Evolutionary conservation across 2,113 vertebrate genomes (phyloP), one percentile per base, ranked within the genome.

Genomic region (Lethenteron reissneri): DNA sequence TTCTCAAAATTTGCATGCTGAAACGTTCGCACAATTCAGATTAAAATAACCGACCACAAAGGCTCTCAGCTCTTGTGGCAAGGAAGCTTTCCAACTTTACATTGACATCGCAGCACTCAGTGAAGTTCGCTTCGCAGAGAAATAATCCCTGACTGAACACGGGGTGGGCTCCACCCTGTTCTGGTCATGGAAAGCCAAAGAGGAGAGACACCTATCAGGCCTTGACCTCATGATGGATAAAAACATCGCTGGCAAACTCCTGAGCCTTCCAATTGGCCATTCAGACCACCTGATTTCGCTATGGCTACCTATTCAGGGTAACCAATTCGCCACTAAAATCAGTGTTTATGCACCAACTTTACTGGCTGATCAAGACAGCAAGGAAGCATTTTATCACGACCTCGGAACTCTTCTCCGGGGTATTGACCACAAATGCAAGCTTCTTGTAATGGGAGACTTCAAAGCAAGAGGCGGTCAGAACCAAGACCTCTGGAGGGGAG

Each of bases 21-120:
- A 9, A 68, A 68, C 19, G 62, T 68, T 62, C 60, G 60, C 60
- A 62, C 62, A 68, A 68, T 9, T 68, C 62, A 68, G 62, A 15
- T 68, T 4, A 68, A 15, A n/a, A 7, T 19, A 68, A 68, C 19
- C 62, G 3, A 15, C 62, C 9, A n/a, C 15, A 68, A 68, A 9
- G 62, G 19, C 15, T n/a, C 19, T 68, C 62, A 4, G 9, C 62
- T 19, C 62, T 68, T 19, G 9, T 68, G 19, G 62, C 62, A 15
- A 68, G 4, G 19, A 1, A 68, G 62, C 9, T 68, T 9, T 15
- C 62, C 19, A 15, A 19, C 15, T 68, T 68, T 5, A 68, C 19
- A 68, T 68, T 68, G 62, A 68, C 62, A 68, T 68, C 62, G 9
- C 62, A 68, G 62, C 62, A 68, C 62, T 68, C 62, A 9, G 9